Conservation (phyloP, 2,888 invertebrate species). For the Protodeltote pygarga region DNA sequence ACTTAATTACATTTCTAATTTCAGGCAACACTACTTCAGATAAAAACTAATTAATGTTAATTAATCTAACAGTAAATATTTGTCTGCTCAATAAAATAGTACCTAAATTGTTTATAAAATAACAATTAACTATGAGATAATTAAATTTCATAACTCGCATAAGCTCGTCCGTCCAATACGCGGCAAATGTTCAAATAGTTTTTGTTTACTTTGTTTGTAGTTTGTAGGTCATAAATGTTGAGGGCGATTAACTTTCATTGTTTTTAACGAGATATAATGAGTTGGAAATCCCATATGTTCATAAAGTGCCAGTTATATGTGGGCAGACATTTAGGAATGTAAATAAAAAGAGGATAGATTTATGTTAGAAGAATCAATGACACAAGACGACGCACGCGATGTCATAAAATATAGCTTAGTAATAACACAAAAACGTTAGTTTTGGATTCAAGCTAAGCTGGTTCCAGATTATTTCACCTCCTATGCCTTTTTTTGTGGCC, state of each 20-base stretch:
- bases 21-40: no score
- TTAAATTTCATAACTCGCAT: conserved; percentile 9
- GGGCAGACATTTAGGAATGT: background rate
- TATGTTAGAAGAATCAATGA: background rate
- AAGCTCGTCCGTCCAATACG: background rate
- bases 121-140: conserved; percentile 5
- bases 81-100: no score
- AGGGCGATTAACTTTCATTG: conserved; percentile 35
- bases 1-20: no score
- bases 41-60: no score
- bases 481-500: no score
- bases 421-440: no score
- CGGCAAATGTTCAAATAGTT: conserved; percentile 20
- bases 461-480: no score
- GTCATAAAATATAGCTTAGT: no score
- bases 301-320: background rate
- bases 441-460: no score
- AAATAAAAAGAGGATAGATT: background rate
- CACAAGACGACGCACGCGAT: no score
- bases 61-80: no score
- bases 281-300: conserved; percentile 9
- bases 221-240: conserved; percentile 36
- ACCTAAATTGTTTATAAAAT: conserved; percentile 21
- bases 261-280: conserved; percentile 31
- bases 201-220: conserved; percentile 36